A percentile compares a stretch with the other conserved stretches of the same genome.
phyloP scores from a whole-genome alignment of 2,888 invertebrate genomes.

The Drosophila nr. perissopoda region DNA sequence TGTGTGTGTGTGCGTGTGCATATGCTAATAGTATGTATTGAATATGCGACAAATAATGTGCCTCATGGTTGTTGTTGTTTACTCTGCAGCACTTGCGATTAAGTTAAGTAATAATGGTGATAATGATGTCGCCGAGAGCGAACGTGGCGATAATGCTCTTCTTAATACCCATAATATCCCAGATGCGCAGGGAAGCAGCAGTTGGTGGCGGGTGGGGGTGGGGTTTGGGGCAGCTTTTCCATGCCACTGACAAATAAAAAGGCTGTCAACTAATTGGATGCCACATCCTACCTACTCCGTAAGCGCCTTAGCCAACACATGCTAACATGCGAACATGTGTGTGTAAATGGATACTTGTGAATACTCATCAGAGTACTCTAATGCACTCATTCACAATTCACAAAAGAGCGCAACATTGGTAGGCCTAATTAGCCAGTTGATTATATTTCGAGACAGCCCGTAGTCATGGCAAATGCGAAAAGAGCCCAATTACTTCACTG shows the following conservation, averaged over 20 bases:
- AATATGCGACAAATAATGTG: slow-evolving; percentile 54
- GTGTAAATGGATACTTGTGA: background rate
- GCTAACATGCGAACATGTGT: background rate
- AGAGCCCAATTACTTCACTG: background rate
- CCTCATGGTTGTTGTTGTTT: slow-evolving; percentile 35
- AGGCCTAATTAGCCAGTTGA: slow-evolving; percentile 19
- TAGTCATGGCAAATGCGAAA: background rate
- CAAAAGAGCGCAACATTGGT: background rate
- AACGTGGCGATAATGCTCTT: slow-evolving; percentile 57
- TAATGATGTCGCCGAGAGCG: slow-evolving; percentile 46
- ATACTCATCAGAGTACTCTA: slow-evolving; percentile 1
- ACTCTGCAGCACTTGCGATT: slow-evolving; percentile 47
- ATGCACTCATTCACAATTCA: slow-evolving; percentile 5
- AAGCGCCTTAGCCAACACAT: slow-evolving; percentile 23
- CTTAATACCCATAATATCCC: slow-evolving; percentile 45
- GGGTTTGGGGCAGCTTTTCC: background rate
- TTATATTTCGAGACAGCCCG: slow-evolving; percentile 1
- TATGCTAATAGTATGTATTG: slow-evolving; percentile 17
- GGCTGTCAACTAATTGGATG: slow-evolving; percentile 25
- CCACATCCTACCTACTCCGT: slow-evolving; percentile 10
- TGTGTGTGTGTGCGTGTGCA: slow-evolving; percentile 4
- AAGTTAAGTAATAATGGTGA: slow-evolving; percentile 59
- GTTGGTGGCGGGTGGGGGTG: background rate
- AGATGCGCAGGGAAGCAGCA: background rate
- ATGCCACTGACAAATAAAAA: slow-evolving; percentile 2